Evolutionary conservation across 2,888 invertebrate genomes (phyloP).

Genomic region (Aspidiotus rigidus): DNA sequence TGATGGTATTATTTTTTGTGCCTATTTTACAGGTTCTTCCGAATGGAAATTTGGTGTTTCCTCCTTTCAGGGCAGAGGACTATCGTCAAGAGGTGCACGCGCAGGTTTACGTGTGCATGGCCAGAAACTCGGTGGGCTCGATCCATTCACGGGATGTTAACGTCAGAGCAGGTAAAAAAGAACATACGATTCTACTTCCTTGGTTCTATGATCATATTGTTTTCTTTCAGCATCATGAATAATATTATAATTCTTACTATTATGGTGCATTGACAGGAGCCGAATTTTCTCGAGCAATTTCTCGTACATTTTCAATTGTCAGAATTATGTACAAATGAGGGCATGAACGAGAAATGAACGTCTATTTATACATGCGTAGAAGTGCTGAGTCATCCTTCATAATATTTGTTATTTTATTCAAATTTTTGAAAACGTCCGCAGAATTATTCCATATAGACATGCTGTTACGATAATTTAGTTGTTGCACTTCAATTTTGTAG

Average conservation of each 20-base stretch:
- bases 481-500: no score
- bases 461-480: no score
- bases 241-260: background rate
- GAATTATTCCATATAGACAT: no score
- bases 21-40: slow-evolving; percentile 55
- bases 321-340: no score
- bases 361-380: no score
- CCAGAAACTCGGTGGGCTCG: slow-evolving; percentile 78
- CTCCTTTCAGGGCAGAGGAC: slow-evolving; percentile 87
- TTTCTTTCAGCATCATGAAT: background rate
- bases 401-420: no score
- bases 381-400: no score
- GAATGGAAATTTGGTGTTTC: slow-evolving; percentile 87
- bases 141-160: slow-evolving; percentile 87
- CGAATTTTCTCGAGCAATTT: no score
- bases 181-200: background rate
- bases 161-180: slow-evolving; percentile 78
- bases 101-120: slow-evolving; percentile 85
- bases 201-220: background rate
- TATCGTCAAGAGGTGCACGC: slow-evolving; percentile 91
- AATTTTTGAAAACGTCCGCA: no score
- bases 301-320: no score
- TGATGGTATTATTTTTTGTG: background rate
- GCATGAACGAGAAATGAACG: no score
- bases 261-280: no score